Percentiles rank a stretch among this genome's conserved stretches.
These are phyloP conservation scores for Paradoxurus hermaphroditus DNA, from an alignment of 2,113 vertebrate genomes.

Conservation along the genomic window DNA sequence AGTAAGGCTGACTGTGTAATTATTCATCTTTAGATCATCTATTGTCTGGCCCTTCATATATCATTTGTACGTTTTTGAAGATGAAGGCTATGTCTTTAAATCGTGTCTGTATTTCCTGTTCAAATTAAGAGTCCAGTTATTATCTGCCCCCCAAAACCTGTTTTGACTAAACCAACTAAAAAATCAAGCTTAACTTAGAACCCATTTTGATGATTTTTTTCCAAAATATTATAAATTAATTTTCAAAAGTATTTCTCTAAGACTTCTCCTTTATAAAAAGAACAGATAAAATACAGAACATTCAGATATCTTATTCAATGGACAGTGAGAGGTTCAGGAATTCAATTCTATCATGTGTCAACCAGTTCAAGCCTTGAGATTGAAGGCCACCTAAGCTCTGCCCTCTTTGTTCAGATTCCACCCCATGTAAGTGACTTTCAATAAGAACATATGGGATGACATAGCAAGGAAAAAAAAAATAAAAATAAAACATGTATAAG, in stretches of 20 bases:
- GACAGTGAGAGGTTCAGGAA: background rate
- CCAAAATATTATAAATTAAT: background rate
- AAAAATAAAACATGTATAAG: background rate
- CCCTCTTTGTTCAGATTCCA: background rate
- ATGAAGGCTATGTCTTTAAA: background rate
- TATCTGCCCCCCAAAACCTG: background rate
- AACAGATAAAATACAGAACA: background rate
- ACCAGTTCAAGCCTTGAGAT: background rate
- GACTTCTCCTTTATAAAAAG: background rate
- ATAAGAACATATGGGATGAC: background rate
- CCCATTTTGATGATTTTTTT: background rate
- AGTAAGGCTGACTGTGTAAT: background rate
- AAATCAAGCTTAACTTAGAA: background rate
- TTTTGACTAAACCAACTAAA: background rate
- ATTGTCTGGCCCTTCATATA: background rate
- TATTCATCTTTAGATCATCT: background rate
- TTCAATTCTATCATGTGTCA: background rate
- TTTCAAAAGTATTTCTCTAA: background rate
- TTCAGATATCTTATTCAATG: background rate
- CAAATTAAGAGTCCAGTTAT: background rate
- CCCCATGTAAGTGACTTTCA: background rate
- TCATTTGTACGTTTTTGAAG: background rate
- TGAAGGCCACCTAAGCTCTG: background rate
- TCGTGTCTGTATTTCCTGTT: background rate
- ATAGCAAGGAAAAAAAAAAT: background rate